Base-by-base conservation (phyloP, 2,888 invertebrate species). In the Oscheius sp. region DNA sequence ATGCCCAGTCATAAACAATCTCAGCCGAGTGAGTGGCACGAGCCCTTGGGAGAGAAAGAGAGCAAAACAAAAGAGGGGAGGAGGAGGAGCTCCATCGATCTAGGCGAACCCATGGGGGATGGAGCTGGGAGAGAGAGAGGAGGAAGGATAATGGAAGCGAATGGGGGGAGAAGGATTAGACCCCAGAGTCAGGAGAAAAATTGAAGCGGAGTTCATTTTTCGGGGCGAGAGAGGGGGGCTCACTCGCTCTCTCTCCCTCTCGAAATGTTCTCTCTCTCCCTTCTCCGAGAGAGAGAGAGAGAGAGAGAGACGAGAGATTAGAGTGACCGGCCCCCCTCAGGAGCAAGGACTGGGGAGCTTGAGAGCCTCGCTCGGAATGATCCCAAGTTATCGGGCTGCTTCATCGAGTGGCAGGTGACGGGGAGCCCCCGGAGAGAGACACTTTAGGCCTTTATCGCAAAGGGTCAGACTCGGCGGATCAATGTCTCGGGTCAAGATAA, bases 331-430 rank as follows among this genome's bases (percentile, higher is more conserved):
- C 48, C 48, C 23, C 12, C 8, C 12, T 23, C 23, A 48, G 48
- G 48, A 48, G 48, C 48, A 48, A n/a, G n/a, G n/a, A 25, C 48
- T 48, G 48, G 48, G 23, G 48, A 48, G 10, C 17, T n/a, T 15
- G 20, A 20, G 48, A 48, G 48, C 12, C 12, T n/a, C n/a, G n/a
- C n/a, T n/a, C n/a, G n/a, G 15, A 53, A 53, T 53, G 53, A 53
- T 31, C 53, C 29, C 12, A 48, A 34, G 55, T 55, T 55, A 55
- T 55, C 55, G 33, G 55, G n/a, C n/a, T 15, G 37, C 55, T 55
- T 55, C 55, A 55, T 55, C 55, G 55, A 55, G 55, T 55, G 55
- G 55, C 55, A 55, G 55, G 55, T 55, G 55, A 53, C 53, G 53
- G 31, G 53, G 29, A 29, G 55, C 37, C 55, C 37, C 55, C 34